A percentile compares a stretch with the other conserved stretches of the same genome.
phyloP scores from a whole-genome alignment of 2,888 invertebrate species.

The Pasiphila rectangulata region DNA sequence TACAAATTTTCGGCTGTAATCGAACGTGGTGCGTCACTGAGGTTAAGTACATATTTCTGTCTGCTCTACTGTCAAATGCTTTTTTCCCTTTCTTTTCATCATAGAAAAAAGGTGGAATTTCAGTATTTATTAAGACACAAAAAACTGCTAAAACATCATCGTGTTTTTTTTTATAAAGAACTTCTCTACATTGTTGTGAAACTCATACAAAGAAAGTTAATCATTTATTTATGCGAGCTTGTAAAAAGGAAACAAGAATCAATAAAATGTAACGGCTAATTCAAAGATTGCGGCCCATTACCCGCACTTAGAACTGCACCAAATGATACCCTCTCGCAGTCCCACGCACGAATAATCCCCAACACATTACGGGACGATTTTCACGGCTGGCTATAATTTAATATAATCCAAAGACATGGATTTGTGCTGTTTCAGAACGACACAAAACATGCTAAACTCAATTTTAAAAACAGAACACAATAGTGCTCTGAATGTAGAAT shows the following conservation, averaged over 20 bases:
- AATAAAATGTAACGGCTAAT: conserved; percentile 72
- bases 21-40: too few relatives aligned
- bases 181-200: too few relatives aligned
- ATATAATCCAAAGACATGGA: conserved; percentile 79
- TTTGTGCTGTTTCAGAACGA: conserved; percentile 49
- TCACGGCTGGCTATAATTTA: conserved; percentile 80
- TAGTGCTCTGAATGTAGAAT: conserved; percentile 19
- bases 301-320: conserved; percentile 63
- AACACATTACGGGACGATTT: conserved; percentile 78
- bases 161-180: too few relatives aligned
- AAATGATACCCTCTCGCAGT: conserved; percentile 72
- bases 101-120: too few relatives aligned
- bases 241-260: conserved; percentile 61
- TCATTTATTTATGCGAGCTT: conserved; percentile 26
- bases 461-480: conserved; percentile 32
- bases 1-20: too few relatives aligned
- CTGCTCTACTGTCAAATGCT: too few relatives aligned
- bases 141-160: too few relatives aligned
- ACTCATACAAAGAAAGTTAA: conserved; percentile 7
- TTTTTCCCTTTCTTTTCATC: too few relatives aligned
- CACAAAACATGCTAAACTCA: conserved; percentile 39
- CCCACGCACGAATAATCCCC: conserved; percentile 73
- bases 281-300: conserved; percentile 73
- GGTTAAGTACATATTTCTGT: not conserved
- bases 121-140: too few relatives aligned